Percentiles rank a stretch among this genome's conserved stretches.
Evolutionary conservation across 2,113 vertebrate species (phyloP).

Genomic region (Mobula birostris): DNA sequence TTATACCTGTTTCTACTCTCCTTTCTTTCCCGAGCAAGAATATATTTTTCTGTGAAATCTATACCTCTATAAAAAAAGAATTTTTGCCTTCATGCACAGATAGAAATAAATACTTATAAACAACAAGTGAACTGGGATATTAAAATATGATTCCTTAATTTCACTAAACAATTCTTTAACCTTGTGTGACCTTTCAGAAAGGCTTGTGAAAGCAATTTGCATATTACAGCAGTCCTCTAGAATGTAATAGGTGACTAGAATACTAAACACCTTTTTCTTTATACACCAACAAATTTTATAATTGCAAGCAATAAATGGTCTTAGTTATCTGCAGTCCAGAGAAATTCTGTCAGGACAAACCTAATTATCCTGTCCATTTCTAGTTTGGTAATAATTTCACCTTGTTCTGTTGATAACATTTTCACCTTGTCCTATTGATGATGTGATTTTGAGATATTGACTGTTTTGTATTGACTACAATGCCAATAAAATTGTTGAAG

Average conservation of each 20-base stretch:
- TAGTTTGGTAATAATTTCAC: background rate
- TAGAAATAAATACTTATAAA: slow-evolving; percentile 13
- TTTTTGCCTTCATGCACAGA: background rate
- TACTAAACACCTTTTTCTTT: background rate
- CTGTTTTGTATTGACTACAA: background rate
- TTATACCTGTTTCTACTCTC: background rate
- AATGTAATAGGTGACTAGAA: background rate
- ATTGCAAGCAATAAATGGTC: slow-evolving; percentile 1
- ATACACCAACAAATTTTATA: slow-evolving; percentile 21
- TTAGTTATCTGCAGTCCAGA: background rate
- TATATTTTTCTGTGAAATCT: background rate
- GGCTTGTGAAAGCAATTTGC: background rate
- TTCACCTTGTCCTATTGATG: background rate
- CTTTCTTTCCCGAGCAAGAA: background rate
- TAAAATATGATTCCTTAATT: slow-evolving; percentile 11
- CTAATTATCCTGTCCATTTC: background rate
- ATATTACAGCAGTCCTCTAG: background rate
- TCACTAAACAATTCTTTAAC: background rate
- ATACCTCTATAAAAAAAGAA: background rate
- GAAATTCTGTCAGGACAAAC: background rate
- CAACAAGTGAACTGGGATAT: background rate
- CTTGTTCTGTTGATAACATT: background rate
- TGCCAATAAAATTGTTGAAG: background rate
- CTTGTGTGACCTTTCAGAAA: slow-evolving; percentile 21
- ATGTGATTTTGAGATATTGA: background rate